These are phyloP conservation scores for Cepaea nemoralis DNA, from an alignment of 1,140 invertebrate genomes.

Conservation along the genomic window DNA sequence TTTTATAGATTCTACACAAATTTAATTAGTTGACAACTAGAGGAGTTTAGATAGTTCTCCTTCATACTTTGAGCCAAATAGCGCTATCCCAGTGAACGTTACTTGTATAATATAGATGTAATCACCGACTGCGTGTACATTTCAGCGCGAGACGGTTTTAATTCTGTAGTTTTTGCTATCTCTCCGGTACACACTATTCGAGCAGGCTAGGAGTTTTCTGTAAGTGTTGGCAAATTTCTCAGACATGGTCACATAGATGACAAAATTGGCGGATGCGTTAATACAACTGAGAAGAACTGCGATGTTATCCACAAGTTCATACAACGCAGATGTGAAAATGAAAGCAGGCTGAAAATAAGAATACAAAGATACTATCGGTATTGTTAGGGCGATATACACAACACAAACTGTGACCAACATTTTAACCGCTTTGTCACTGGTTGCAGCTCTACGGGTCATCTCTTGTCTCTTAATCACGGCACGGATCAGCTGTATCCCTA, in stretches of 20 bases:
- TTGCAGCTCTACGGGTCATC: background rate
- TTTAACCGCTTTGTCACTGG: background rate
- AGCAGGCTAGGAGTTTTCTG: background rate
- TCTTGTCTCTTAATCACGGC: background rate
- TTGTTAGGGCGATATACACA: background rate
- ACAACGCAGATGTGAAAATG: background rate
- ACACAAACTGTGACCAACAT: slow-evolving; percentile 15
- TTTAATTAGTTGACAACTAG: too few relatives aligned
- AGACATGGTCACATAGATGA: slow-evolving; percentile 30
- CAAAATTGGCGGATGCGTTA: slow-evolving; percentile 21
- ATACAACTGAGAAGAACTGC: background rate
- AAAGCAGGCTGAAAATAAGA: slow-evolving; percentile 2
- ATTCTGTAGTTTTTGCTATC: too few relatives aligned
- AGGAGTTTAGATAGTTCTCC: too few relatives aligned
- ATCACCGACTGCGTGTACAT: too few relatives aligned
- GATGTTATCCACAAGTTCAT: background rate
- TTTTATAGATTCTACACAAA: too few relatives aligned
- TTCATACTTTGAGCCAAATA: too few relatives aligned
- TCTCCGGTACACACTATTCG: background rate
- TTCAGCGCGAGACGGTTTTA: too few relatives aligned
- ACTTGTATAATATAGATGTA: too few relatives aligned
- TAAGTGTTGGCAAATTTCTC: slow-evolving; percentile 25
- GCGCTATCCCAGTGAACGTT: too few relatives aligned
- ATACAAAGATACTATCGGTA: background rate
- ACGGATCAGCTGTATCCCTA: background rate